Conservation (phyloP, 1,140 invertebrate genomes). For the Calosoma granatense region DNA sequence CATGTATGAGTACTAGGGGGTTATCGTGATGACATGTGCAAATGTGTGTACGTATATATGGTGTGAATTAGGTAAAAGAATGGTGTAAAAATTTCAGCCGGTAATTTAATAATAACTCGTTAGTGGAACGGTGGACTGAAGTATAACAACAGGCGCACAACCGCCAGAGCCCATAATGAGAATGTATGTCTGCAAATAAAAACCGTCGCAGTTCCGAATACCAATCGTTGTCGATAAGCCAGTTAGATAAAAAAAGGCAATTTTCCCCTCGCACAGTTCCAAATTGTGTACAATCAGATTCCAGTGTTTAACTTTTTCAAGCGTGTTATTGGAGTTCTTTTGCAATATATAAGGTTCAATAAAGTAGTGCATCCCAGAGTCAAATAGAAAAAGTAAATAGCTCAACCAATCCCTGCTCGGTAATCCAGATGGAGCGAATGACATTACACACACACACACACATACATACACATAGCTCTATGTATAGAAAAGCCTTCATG, state of each 20-base stretch:
- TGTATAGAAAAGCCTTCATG: too few species aligned
- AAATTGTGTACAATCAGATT: conserved; percentile 21
- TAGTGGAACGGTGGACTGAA: not conserved
- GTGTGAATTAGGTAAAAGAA: not conserved
- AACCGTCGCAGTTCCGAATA: not conserved
- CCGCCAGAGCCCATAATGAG: not conserved
- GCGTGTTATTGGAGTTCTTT: conserved; percentile 22
- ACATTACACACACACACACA: too few species aligned
- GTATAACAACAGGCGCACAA: not conserved
- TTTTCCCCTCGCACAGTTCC: conserved; percentile 19
- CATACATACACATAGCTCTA: too few species aligned
- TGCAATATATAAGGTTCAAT: conserved; percentile 8
- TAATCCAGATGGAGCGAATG: not conserved
- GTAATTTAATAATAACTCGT: conserved; percentile 7
- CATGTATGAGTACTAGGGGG: too few species aligned
- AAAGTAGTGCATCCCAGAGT: not conserved
- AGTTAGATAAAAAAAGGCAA: conserved; percentile 19
- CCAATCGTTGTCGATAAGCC: conserved; percentile 4
- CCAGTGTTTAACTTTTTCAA: conserved; percentile 21
- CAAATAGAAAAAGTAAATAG: not conserved
- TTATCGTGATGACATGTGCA: too few species aligned
- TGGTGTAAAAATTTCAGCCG: not conserved
- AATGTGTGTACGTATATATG: not conserved
- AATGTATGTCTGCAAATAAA: conserved; percentile 8
- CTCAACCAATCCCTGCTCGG: not conserved